Evolutionary conservation across 2,888 invertebrate genomes (phyloP).

Genomic region (Podotricha telesiphe): DNA sequence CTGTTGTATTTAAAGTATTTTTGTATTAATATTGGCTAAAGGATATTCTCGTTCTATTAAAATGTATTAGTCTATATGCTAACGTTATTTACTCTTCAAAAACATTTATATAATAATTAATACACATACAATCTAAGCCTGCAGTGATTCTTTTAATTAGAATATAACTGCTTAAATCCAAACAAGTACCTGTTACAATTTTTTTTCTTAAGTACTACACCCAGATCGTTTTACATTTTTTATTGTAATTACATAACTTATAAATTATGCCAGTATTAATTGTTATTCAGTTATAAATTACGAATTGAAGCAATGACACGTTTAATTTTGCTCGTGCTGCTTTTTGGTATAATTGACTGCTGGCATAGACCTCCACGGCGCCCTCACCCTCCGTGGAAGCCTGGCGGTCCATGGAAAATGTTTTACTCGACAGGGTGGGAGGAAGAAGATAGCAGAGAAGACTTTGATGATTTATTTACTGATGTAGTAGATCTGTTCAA

Average conservation of each 20-base stretch:
- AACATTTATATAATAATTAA: too few species aligned
- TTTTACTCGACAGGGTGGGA: background rate
- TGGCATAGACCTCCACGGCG: background rate
- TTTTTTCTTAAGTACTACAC: background rate
- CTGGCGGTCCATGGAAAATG: too few species aligned
- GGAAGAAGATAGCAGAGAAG: conserved; percentile 9
- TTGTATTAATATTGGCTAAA: too few species aligned
- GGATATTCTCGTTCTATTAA: too few species aligned
- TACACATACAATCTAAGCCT: too few species aligned
- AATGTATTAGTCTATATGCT: too few species aligned
- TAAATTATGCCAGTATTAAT: background rate
- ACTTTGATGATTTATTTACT: conserved; percentile 1
- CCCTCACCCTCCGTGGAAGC: background rate
- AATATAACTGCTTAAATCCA: too few species aligned
- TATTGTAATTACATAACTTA: background rate
- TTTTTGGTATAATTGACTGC: conserved; percentile 1
- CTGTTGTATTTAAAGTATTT: too few species aligned
- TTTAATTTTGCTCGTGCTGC: background rate
- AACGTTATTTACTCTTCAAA: too few species aligned
- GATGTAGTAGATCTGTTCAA: background rate
- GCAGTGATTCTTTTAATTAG: too few species aligned
- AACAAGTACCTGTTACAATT: background rate
- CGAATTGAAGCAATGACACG: background rate
- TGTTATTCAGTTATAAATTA: background rate
- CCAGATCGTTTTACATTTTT: background rate